phyloP scores from a whole-genome alignment of 2,888 invertebrate species.

The Thereva unica region DNA sequence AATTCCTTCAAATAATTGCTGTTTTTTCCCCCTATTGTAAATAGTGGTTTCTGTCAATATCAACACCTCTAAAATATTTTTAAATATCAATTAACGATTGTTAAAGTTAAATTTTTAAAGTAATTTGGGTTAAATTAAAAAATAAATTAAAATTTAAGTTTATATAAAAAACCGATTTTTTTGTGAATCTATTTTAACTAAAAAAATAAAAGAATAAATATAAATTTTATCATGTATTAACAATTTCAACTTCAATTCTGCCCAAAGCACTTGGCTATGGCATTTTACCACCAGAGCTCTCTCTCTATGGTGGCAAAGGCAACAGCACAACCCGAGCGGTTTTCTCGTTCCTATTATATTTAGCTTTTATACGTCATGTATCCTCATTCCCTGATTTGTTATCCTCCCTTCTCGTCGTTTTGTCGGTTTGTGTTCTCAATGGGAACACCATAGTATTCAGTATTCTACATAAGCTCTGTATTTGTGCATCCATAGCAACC shows the following conservation, averaged over 20 bases:
- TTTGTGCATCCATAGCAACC: conserved; percentile 32
- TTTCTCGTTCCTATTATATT: conserved; percentile 28
- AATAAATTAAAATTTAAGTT: too few relatives aligned
- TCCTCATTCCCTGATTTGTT: conserved; percentile 30
- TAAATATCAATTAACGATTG: too few relatives aligned
- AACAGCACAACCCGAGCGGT: conserved; percentile 31
- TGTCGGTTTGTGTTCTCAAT: conserved; percentile 20
- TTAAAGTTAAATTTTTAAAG: too few relatives aligned
- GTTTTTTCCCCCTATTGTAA: too few relatives aligned
- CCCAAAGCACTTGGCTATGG: conserved; percentile 25
- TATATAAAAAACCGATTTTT: too few relatives aligned
- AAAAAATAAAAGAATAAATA: too few relatives aligned
- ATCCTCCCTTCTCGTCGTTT: conserved; percentile 25
- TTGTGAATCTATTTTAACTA: too few relatives aligned
- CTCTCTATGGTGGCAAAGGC: background rate
- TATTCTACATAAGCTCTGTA: conserved; percentile 4
- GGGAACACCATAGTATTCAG: background rate
- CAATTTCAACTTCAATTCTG: conserved; percentile 20
- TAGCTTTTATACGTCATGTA: conserved; percentile 33
- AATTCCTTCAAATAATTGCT: too few relatives aligned
- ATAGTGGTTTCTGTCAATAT: too few relatives aligned
- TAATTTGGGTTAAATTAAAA: too few relatives aligned
- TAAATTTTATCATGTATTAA: background rate
- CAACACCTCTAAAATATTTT: too few relatives aligned
- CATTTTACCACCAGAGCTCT: conserved; percentile 28